A percentile compares a stretch with the other conserved stretches of the same genome.
Conservation (phyloP, 2,888 invertebrate genomes). For the Drosophila buzzatii region DNA sequence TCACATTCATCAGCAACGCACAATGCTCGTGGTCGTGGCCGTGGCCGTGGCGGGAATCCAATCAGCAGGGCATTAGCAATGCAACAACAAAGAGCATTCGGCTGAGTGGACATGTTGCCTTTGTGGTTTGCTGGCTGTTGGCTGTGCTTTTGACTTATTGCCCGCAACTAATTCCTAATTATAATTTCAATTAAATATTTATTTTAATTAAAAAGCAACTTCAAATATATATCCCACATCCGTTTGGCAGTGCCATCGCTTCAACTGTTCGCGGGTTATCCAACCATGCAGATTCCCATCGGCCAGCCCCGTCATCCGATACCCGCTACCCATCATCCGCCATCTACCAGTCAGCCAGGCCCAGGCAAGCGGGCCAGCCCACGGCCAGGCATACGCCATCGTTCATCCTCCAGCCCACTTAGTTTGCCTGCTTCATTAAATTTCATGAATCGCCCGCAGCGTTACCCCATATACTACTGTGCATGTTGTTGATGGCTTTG, state of each 20-base stretch:
- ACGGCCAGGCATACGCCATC: constrained; percentile 12
- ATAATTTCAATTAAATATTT: constrained; percentile 79
- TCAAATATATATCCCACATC: constrained; percentile 57
- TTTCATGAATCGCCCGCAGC: constrained; percentile 80
- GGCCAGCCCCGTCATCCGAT: background rate
- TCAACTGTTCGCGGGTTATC: constrained; percentile 33
- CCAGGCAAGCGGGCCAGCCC: constrained; percentile 9
- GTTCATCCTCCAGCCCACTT: constrained; percentile 31
- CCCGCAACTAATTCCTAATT: constrained; percentile 72
- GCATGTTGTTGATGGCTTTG: constrained; percentile 74
- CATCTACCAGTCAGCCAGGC: background rate
- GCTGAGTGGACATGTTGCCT: constrained; percentile 26
- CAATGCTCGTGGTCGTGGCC: background rate
- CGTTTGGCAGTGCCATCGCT: constrained; percentile 40
- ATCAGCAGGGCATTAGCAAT: constrained; percentile 39
- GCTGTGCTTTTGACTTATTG: constrained; percentile 58
- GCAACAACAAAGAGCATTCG: constrained; percentile 25
- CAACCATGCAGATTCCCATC: constrained; percentile 41
- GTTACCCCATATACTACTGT: constrained; percentile 67
- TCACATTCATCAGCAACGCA: background rate
- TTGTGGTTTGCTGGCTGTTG: constrained; percentile 7
- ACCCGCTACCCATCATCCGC: no score
- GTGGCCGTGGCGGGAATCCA: background rate
- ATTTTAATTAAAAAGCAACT: constrained; percentile 80
- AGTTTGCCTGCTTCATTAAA: constrained; percentile 75